Evolutionary conservation across 2,113 vertebrate genomes (phyloP).

Genomic region (Gila orcuttii): DNA sequence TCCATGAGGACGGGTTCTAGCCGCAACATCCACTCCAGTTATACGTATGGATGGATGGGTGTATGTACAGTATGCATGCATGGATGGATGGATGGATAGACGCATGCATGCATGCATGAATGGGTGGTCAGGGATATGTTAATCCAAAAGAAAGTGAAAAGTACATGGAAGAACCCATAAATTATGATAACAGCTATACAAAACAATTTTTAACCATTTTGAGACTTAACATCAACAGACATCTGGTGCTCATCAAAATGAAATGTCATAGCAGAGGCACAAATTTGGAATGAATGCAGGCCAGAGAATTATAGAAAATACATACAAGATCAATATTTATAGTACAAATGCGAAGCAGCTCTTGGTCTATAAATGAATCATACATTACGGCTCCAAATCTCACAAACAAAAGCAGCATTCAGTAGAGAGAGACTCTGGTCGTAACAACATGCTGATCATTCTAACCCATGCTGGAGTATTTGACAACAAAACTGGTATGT

Average conservation of each 20-base stretch:
- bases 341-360: not conserved
- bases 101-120: too few species aligned
- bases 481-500: not conserved
- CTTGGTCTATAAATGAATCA: not conserved
- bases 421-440: not conserved
- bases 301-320: not conserved
- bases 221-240: not conserved
- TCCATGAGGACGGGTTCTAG: not conserved
- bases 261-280: not conserved
- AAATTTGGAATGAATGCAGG: not conserved
- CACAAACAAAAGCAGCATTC: conserved; percentile 5
- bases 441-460: not conserved
- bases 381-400: not conserved
- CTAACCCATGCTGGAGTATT: not conserved
- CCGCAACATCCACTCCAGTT: not conserved
- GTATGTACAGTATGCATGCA: too few species aligned
- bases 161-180: too few species aligned
- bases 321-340: not conserved
- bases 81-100: too few species aligned
- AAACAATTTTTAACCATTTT: not conserved
- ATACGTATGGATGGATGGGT: too few species aligned
- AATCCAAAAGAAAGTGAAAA: too few species aligned
- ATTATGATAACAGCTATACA: too few species aligned
- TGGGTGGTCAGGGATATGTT: too few species aligned
- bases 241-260: not conserved